phyloP scores from a whole-genome alignment of 2,797 vertebrate species.

The Phaenicophaeus curvirostris region DNA sequence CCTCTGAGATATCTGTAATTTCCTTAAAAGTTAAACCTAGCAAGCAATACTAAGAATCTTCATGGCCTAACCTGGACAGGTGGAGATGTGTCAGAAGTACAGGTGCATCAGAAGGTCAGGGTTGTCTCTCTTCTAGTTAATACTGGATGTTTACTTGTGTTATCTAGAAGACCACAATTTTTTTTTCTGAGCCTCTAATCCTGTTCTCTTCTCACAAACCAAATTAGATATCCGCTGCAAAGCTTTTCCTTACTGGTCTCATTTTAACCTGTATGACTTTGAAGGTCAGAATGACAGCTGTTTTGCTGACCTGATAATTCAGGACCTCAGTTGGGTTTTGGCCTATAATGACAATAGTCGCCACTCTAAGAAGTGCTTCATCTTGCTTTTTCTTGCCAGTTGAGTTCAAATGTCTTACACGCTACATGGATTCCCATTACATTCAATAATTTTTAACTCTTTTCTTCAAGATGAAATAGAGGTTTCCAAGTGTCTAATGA shows the following conservation, averaged over 20 bases:
- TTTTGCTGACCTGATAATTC: neutral
- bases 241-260: neutral
- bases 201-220: neutral
- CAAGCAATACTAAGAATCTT: neutral
- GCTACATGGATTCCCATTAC: neutral
- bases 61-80: neutral
- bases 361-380: neutral
- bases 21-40: neutral
- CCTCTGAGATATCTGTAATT: neutral
- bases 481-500: neutral
- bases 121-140: neutral
- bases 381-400: neutral
- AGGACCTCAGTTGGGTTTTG: neutral
- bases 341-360: neutral
- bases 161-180: neutral
- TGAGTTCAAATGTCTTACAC: neutral
- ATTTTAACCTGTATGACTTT: neutral
- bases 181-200: neutral
- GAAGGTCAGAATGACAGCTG: neutral
- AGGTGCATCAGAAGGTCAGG: neutral
- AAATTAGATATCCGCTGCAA: neutral
- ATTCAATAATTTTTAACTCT: neutral
- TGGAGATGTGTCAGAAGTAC: neutral
- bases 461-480: neutral
- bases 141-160: neutral